Evolutionary conservation across 92 coral and sea anemone genomes (phyloP), one percentile per base, ranked within the genome.

Genomic region (Heteractis magnifica): DNA sequence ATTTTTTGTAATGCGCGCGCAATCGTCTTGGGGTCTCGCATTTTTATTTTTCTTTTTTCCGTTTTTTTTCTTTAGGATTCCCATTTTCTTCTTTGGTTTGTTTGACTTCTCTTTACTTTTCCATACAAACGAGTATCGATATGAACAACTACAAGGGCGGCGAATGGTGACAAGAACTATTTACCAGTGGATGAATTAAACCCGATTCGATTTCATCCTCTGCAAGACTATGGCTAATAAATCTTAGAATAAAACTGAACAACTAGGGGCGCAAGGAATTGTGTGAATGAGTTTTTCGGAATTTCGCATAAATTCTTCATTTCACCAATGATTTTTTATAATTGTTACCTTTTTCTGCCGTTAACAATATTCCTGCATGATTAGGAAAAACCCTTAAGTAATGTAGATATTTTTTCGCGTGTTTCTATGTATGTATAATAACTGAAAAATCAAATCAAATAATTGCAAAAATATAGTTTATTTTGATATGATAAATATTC

Each of bases 51-150:
- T 4, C 9, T 51, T 11, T 16, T 20, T 23, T 72, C 59, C 10
- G 11, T 50, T 52, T 60, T 56, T 56, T 62, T 68, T 72, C 34
- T 52, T 64, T 79, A 90, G 97, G 93, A 65, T 93, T 92, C 86
- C 97, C 97, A 19, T 82, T 90, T 58, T 80, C 88, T 16, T 77
- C 91, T 6, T 71, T 85, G 62, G 52, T 87, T 8, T 20, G 90
- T 56, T 83, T 82, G 75, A 84, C 82, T 21, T 16, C 71, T 3
- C 77, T 91, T 79, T 93, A 93, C 56, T 49, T 77, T 19, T 7
- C 84, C 58, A 92, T 91, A 51, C 97, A 93, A 55, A 89, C 93
- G 8, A 89, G 76, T 75, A 87, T 93, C 87, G 94, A 93, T 52
- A 76, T 93, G 26, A 89, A 87, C 87, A 74, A 90, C 34, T 89